Percentiles rank a stretch among this genome's conserved stretches.
Evolutionary conservation across 2,888 invertebrate genomes (phyloP).

Genomic region (Eilema sororculum): DNA sequence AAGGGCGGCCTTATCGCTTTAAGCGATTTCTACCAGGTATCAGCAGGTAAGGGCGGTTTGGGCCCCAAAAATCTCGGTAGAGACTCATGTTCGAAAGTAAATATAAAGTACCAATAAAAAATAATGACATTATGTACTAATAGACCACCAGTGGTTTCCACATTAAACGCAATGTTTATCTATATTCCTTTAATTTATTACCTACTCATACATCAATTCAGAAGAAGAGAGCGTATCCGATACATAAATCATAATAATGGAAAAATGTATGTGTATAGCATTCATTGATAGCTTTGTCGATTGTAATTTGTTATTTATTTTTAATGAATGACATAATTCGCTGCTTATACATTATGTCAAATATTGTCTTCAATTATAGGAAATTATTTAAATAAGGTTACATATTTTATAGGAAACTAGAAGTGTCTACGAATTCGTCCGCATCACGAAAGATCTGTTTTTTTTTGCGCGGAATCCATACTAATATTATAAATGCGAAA

Average conservation of each 20-base stretch:
- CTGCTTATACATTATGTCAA: too few relatives aligned
- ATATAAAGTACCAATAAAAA: background rate
- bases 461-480: too few relatives aligned
- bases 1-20: too few relatives aligned
- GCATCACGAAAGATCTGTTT: too few relatives aligned
- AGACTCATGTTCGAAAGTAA: too few relatives aligned
- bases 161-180: background rate
- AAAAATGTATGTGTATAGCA: background rate
- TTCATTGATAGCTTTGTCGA: conserved; percentile 4
- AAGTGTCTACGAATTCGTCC: too few relatives aligned
- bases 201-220: conserved; percentile 1
- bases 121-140: background rate
- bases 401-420: too few relatives aligned
- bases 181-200: conserved; percentile 3
- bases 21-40: too few relatives aligned
- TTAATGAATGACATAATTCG: background rate
- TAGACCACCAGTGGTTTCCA: background rate
- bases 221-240: background rate
- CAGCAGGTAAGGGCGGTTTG: too few relatives aligned
- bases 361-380: background rate
- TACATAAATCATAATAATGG: conserved; percentile 10
- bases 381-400: too few relatives aligned
- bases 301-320: background rate
- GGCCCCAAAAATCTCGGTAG: too few relatives aligned
- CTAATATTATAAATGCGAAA: too few relatives aligned